Evolutionary conservation across 2,113 vertebrate genomes (phyloP).

Genomic region (Lepus americanus): DNA sequence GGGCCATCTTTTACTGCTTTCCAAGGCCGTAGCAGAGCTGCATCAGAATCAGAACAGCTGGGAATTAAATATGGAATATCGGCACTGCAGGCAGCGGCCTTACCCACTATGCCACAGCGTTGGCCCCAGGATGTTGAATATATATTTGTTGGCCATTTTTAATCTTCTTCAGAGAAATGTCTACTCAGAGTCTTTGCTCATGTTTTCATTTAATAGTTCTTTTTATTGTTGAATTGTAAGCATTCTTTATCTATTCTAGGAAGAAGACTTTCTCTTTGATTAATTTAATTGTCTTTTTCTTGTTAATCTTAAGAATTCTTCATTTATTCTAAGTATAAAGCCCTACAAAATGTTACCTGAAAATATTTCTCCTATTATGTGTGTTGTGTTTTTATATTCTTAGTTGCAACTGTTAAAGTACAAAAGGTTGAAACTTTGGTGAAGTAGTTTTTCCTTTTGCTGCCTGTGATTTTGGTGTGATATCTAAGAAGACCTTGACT

Average conservation of each 20-base stretch:
- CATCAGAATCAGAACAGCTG: too few relatives aligned
- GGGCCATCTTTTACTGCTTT: too few relatives aligned
- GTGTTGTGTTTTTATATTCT: neutral
- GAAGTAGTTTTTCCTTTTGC: neutral
- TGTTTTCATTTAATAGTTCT: neutral
- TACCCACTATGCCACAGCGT: too few relatives aligned
- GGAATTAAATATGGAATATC: too few relatives aligned
- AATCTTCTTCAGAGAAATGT: neutral
- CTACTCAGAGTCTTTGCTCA: neutral
- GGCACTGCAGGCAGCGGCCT: too few relatives aligned
- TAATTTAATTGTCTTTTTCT: neutral
- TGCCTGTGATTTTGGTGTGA: neutral
- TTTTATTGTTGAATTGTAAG: neutral
- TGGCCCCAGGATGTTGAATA: neutral
- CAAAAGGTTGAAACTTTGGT: neutral
- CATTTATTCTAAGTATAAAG: neutral
- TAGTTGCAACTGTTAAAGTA: neutral
- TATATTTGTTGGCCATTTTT: neutral
- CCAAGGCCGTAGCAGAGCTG: too few relatives aligned
- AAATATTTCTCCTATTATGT: neutral
- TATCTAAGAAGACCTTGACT: neutral
- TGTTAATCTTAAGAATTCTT: neutral
- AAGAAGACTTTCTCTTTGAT: neutral
- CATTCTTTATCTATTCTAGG: neutral
- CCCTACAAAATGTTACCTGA: neutral